Conservation (phyloP, 2,888 invertebrate species). For the Netelia inedita region DNA sequence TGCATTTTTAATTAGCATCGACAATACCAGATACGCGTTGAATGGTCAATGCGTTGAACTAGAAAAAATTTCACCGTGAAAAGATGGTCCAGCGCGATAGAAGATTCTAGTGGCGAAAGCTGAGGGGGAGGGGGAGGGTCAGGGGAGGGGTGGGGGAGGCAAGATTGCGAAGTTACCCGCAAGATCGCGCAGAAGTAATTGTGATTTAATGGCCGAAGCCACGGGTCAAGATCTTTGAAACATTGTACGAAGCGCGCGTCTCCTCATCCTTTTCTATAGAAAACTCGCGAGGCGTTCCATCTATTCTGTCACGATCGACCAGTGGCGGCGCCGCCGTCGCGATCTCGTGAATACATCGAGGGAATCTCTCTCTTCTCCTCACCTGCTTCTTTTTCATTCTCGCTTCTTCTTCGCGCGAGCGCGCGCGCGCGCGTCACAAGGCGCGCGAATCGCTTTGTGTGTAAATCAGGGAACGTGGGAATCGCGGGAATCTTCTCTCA, state of each 20-base stretch:
- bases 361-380: constrained; percentile 38
- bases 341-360: constrained; percentile 38
- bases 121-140: not conserved
- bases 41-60: too few species aligned
- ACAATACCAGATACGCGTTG: too few species aligned
- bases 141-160: not conserved
- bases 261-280: constrained; percentile 42
- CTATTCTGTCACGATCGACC: constrained; percentile 61
- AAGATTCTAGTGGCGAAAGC: not conserved
- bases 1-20: too few species aligned
- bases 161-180: constrained; percentile 22
- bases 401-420: not conserved
- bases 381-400: not conserved
- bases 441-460: constrained; percentile 63
- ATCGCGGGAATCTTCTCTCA: constrained; percentile 56
- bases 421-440: constrained; percentile 31
- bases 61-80: too few species aligned
- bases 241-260: constrained; percentile 61
- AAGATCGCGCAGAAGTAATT: constrained; percentile 69
- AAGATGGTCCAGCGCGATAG: too few species aligned
- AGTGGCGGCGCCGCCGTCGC: not conserved
- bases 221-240: constrained; percentile 78
- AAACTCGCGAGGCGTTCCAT: constrained; percentile 44
- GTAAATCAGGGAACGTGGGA: constrained; percentile 67
- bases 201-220: constrained; percentile 77